These are phyloP conservation scores for Stenotaenia linearis DNA, from an alignment of 2,888 invertebrate genomes.

Conservation along the genomic window DNA sequence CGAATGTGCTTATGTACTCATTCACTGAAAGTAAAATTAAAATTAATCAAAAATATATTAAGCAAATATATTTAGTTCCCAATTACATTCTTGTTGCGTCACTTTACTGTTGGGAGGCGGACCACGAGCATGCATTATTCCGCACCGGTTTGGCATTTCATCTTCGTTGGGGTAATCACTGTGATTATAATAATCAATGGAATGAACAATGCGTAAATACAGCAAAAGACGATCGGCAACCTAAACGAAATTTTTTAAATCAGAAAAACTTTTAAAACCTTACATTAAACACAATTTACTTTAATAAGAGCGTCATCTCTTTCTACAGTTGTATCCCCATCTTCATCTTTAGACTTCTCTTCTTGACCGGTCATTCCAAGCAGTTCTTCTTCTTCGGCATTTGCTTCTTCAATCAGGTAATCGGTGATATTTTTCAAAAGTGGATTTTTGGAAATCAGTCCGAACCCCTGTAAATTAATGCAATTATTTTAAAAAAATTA, in stretches of 20 bases:
- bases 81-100: slow-evolving; percentile 48
- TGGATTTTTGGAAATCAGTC: slow-evolving; percentile 62
- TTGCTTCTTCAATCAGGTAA: slow-evolving; percentile 95
- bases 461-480: slow-evolving; percentile 39
- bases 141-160: slow-evolving; percentile 98
- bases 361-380: slow-evolving; percentile 53
- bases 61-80: slow-evolving; percentile 33
- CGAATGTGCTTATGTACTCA: slow-evolving; percentile 60
- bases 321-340: slow-evolving; percentile 52
- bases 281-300: slow-evolving; percentile 49
- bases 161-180: slow-evolving; percentile 99
- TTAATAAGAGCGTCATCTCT: slow-evolving; percentile 64
- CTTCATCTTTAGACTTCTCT: slow-evolving; percentile 52
- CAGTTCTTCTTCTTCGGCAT: slow-evolving; percentile 94
- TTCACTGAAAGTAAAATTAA: slow-evolving; percentile 44
- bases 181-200: slow-evolving; percentile 97
- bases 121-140: slow-evolving; percentile 95
- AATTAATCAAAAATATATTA: background rate
- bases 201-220: slow-evolving; percentile 93
- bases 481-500: background rate
- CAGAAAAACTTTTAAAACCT: background rate
- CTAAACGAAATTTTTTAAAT: slow-evolving; percentile 41
- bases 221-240: slow-evolving; percentile 73
- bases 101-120: slow-evolving; percentile 73
- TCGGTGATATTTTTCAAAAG: slow-evolving; percentile 95